Evolutionary conservation across 2,888 invertebrate genomes (phyloP).

Genomic region (Plebejus anna): DNA sequence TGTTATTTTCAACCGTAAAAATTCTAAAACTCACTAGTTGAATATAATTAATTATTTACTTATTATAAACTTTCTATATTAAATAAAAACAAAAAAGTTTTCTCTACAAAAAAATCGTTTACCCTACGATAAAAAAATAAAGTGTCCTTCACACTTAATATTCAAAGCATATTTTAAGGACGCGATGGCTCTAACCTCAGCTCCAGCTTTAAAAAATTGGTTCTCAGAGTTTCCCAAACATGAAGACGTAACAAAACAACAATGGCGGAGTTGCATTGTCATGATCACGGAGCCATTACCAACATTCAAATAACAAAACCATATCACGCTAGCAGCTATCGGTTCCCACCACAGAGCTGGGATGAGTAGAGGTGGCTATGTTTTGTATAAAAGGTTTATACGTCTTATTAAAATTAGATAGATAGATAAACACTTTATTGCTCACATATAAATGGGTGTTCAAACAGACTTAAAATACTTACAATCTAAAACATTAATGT

Average conservation of each 20-base stretch:
- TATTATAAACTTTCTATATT: too few species aligned
- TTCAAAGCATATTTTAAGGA: not conserved
- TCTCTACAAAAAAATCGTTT: not conserved
- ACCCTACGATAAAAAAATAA: too few species aligned
- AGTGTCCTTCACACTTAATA: not conserved
- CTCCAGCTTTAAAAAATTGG: not conserved
- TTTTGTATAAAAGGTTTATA: too few species aligned
- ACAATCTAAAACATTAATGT: too few species aligned
- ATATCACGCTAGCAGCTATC: constrained; percentile 76
- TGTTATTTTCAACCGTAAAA: too few species aligned
- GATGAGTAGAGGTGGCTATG: not conserved
- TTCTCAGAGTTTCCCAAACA: constrained; percentile 14
- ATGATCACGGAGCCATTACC: constrained; percentile 72
- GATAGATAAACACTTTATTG: too few species aligned
- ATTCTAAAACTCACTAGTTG: too few species aligned
- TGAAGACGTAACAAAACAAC: constrained; percentile 31
- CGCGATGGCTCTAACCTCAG: not conserved
- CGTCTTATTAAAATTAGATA: too few species aligned
- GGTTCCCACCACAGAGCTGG: constrained; percentile 60
- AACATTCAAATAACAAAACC: constrained; percentile 62
- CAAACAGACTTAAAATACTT: too few species aligned
- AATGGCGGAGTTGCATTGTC: constrained; percentile 58
- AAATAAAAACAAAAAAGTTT: not conserved
- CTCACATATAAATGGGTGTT: too few species aligned
- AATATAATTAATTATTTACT: too few species aligned